Evolutionary conservation across 1,140 invertebrate species (phyloP), one percentile per base, ranked within the genome.

Genomic region (Apis mellifera): DNA sequence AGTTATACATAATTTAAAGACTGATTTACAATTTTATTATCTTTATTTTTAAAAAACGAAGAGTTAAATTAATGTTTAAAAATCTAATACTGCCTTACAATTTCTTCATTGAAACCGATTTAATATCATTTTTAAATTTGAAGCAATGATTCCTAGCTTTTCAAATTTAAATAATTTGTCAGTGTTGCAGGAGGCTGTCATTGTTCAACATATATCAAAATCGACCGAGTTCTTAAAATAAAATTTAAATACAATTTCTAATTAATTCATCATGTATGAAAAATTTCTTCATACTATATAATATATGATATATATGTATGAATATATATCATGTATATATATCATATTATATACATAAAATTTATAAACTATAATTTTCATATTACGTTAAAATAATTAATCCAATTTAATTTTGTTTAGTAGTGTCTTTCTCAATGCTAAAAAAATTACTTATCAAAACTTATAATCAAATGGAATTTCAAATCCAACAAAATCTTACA

Each of bases 81-180:
- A 76, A 54, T 82, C 73, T 82, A 82, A 82, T 82, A 82, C 73
- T 82, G 79, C 73, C 73, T 76, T 68, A 75, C 62, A 42, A 82
- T 76, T 82, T 65, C 54, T 75, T 82, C 54, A 32, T 23, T 60
- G 72, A 76, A 82, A 48, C 55, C 15, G 64, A 82, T 76, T 82
- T 81, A 82, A 82, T 82, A 82, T 82, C 79, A 76, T 82, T 76
- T 81, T 65, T 75, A 64, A 52, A 17, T 81, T 75, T 57, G 17
- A 65, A 69, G 48, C 73, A 82, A 82, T 76, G 73, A 74, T 76
- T 69, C 5, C 7, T 73, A 75, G 57, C 11, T 68, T n/a, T 68
- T 9, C 19, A 7, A 19, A 42, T 23, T 19, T 74, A 19, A 9
- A 74, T 54, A 60, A 23, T 50, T 60, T 42, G 21, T 19, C 15